Evolutionary conservation across 2,888 invertebrate genomes (phyloP).

Genomic region (Pogonocherus hispidulus): DNA sequence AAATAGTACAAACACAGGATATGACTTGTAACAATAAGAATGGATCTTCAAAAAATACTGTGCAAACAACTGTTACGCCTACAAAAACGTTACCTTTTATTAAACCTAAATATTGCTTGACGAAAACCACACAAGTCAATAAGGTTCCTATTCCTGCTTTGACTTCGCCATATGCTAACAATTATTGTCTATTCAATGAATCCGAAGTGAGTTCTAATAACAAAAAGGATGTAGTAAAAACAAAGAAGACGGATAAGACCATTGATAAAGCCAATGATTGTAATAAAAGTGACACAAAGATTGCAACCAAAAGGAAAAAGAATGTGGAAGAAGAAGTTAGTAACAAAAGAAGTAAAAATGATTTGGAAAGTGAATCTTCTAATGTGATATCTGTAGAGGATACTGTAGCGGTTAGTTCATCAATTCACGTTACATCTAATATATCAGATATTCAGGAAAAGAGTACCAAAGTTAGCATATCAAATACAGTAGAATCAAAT

Average conservation of each 20-base stretch:
- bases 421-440: background rate
- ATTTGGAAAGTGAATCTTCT: conserved; percentile 34
- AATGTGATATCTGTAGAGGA: conserved; percentile 32
- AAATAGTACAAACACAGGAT: background rate
- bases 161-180: conserved; percentile 59
- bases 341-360: conserved; percentile 30
- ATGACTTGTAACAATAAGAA: background rate
- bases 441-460: background rate
- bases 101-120: conserved; percentile 57
- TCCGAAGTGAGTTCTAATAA: conserved; percentile 36
- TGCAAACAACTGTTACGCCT: background rate
- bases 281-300: conserved; percentile 32
- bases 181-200: conserved; percentile 36
- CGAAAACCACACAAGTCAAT: conserved; percentile 66
- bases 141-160: conserved; percentile 68
- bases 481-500: background rate
- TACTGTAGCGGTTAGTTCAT: background rate
- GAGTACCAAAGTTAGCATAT: background rate
- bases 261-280: conserved; percentile 11
- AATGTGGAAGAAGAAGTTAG: conserved; percentile 31
- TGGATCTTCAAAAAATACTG: conserved; percentile 10
- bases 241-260: background rate
- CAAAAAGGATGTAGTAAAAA: conserved; percentile 26
- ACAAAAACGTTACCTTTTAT: conserved; percentile 31
- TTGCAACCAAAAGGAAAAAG: conserved; percentile 31